Evolutionary conservation across 1,140 invertebrate species (phyloP).

Genomic region (Cardiocondyla obscurior): DNA sequence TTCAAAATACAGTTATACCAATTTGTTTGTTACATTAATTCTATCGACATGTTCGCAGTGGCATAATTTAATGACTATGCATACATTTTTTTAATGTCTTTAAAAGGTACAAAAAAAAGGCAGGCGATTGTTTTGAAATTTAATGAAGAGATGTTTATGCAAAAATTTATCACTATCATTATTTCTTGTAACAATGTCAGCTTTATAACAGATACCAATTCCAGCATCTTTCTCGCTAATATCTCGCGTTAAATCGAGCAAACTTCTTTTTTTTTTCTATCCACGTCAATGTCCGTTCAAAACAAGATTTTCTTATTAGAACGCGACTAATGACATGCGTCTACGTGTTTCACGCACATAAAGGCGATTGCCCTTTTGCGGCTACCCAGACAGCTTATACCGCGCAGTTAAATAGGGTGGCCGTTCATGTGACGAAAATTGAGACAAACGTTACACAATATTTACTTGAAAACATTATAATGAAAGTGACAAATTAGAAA

Average conservation of each 20-base stretch:
- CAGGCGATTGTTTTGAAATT: too few species aligned
- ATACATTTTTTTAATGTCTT: too few species aligned
- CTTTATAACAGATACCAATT: not conserved
- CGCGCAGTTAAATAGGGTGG: not conserved
- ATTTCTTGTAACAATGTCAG: too few species aligned
- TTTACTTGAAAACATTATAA: not conserved
- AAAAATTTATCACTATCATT: not conserved
- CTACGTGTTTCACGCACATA: not conserved
- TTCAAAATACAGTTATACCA: not conserved
- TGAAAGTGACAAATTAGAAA: conserved; percentile 4
- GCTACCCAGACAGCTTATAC: not conserved
- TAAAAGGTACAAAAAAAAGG: not conserved
- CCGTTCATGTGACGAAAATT: not conserved
- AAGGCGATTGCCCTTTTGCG: conserved; percentile 34
- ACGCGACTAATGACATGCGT: not conserved
- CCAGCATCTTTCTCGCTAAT: not conserved
- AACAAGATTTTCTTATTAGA: conserved; percentile 22
- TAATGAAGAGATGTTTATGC: not conserved
- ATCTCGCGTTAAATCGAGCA: not conserved
- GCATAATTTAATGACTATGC: not conserved
- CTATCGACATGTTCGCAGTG: not conserved
- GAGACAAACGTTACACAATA: not conserved
- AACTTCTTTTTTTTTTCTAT: not conserved
- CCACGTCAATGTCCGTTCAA: not conserved
- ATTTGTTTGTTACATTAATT: not conserved